Evolutionary conservation across 2,888 invertebrate genomes (phyloP).

Genomic region (Xestia ashworthii): DNA sequence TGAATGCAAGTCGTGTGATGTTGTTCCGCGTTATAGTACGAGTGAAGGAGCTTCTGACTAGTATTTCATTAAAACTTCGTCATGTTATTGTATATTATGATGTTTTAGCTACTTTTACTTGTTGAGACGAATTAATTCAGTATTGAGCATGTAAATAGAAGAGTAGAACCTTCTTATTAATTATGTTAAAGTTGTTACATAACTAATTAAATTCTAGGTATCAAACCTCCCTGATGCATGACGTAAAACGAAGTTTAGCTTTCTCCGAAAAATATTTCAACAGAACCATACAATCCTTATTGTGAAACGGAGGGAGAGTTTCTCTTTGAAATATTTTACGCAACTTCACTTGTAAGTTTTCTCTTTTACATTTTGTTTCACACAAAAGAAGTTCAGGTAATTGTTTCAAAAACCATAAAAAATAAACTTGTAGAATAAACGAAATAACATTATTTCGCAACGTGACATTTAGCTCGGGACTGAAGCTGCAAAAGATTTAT

Average conservation of each 20-base stretch:
- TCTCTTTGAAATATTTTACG: slow-evolving; percentile 53
- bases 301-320: slow-evolving; percentile 52
- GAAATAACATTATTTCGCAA: slow-evolving; percentile 15
- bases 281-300: slow-evolving; percentile 40
- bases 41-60: slow-evolving; percentile 18
- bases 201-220: slow-evolving; percentile 12
- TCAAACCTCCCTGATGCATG: slow-evolving; percentile 4
- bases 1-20: slow-evolving; percentile 42
- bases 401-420: slow-evolving; percentile 33
- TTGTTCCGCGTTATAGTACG: slow-evolving; percentile 37
- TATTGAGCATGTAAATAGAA: not conserved
- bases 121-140: slow-evolving; percentile 6
- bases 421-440: not conserved
- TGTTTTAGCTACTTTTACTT: not conserved
- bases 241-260: slow-evolving; percentile 32
- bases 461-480: not conserved
- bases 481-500: not conserved
- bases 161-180: slow-evolving; percentile 11
- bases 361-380: slow-evolving; percentile 42
- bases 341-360: slow-evolving; percentile 52
- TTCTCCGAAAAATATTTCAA: slow-evolving; percentile 51
- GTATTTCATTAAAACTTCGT: slow-evolving; percentile 11
- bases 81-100: not conserved
- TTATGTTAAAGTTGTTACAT: slow-evolving; percentile 1
- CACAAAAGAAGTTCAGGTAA: slow-evolving; percentile 37